Evolutionary conservation across 2,113 vertebrate species (phyloP), one percentile per base, ranked within the genome.

Genomic region (Holacanthus passer): DNA sequence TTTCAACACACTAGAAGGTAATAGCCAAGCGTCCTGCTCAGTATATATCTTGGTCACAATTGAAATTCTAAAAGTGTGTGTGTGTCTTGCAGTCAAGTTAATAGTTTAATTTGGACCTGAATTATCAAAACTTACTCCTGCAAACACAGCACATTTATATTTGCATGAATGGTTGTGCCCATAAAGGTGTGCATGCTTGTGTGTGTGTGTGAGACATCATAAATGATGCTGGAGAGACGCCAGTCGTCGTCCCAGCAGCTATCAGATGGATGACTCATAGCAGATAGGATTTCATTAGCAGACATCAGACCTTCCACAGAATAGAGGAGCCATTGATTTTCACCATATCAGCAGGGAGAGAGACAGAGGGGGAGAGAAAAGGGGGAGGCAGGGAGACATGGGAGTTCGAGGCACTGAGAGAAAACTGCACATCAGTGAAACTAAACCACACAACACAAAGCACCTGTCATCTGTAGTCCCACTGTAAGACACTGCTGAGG

Each of bases 291-390:
- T 94, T 94, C 91, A 89, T 93, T 90, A 90, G 86, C 72, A 72
- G 83, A 90, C 86, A 70, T 91, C 79, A 88, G 77, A 65, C 80
- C 86, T 63, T 84, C 72, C 68, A 82, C 81, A 80, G 83, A 91
- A 92, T 90, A 92, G 87, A 92, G 82, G 62, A 79, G 67, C 84
- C 89, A 93, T 93, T 94, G 92, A 93, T 93, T 94, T 93, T 87
- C 69, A 81, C 72, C 64, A 62, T 87, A 88, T 92, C 86, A 90
- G 87, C 89, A 85, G 69, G 55, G 77, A 83, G 62, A 52, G 65
- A 66, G 65, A 77, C 50, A 39, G 41, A 29, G 31, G 60, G 59
- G 31, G 39, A 29, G 37, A 77, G 62, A 59, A 60, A 35, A 59
- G 31, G 37, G 66, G 53, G 27, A 60, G 48, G 65, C 47, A 62